Conservation (phyloP, 2,113 vertebrate genomes). For the Cepphus grylle region DNA sequence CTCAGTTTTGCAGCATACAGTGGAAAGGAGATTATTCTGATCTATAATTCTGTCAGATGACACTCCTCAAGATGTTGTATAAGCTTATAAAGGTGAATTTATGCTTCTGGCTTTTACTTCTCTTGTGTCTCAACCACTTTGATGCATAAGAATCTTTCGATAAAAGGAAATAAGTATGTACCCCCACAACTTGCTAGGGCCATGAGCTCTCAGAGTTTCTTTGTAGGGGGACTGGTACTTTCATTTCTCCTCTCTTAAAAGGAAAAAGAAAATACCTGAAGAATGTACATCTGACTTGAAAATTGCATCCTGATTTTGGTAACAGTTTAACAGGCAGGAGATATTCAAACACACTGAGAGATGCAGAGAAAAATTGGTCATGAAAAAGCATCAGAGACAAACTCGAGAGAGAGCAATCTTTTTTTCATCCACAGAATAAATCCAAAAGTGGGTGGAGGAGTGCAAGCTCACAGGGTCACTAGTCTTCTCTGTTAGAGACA, state of each 20-base stretch:
- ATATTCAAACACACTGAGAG: not conserved
- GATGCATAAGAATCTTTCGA: not conserved
- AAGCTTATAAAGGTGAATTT: slow-evolving; percentile 16
- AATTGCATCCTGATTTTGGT: not conserved
- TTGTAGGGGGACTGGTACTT: not conserved
- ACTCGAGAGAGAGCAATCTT: not conserved
- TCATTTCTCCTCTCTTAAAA: not conserved
- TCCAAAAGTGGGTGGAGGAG: not conserved
- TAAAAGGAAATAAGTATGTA: not conserved
- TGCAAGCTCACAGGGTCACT: not conserved
- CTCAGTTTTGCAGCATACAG: not conserved
- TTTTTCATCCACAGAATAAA: not conserved
- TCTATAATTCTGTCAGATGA: slow-evolving; percentile 12
- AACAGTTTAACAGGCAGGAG: not conserved
- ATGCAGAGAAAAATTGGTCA: not conserved
- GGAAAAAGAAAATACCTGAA: not conserved
- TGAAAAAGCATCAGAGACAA: not conserved
- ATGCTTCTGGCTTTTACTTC: not conserved
- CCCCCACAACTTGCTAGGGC: not conserved
- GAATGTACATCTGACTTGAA: not conserved
- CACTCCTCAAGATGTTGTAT: not conserved
- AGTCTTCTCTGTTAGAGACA: not conserved
- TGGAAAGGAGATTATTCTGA: not conserved
- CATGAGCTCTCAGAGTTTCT: not conserved
- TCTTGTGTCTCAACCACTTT: not conserved